Base-by-base conservation (phyloP, 2,888 invertebrate genomes). In the Caenorhabditis auriculariae region DNA sequence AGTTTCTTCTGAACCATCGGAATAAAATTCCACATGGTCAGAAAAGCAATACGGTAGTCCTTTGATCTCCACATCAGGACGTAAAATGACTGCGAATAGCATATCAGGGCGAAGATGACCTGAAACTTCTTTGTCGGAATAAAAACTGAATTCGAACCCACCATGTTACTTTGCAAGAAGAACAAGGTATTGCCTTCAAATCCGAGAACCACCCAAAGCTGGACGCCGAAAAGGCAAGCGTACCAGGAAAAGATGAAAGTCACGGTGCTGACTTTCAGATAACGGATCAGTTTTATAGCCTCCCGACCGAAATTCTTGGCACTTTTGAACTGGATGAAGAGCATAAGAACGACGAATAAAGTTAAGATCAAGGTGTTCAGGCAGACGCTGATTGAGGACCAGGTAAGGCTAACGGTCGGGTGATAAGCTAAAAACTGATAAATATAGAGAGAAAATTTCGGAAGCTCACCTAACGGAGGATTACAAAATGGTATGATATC, bases 171-270 rank as follows among this genome's bases (percentile, higher is more conserved):
- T 44, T 48, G 42, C 51, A 58, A 42, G 17, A 58, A 58, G 9
- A 38, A 48, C 24, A 58, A 26, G 9, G 52, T 52, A 6, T 41
- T 28, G 43, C 57, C 57, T 19, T 46, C 43, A 24, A 58, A 58
- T n/a, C 57, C 57, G 4, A 58, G 37, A 0, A 52, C 57, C 27
- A 52, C 48, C 15, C 47, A 52, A 26, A 58, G n/a, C 24, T 58
- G 52, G 4, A 37, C 45, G 32, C 44, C 52, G 24, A 58, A 12
- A 17, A 58, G 38, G 24, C 47, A 51, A 7, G 53, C 44, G 19
- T 58, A 58, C 57, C 57, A 58, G n/a, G 57, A 48, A 24, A 41
- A 58, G 9, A 58, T 48, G 47, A 58, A 58, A 21, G 53, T 48
- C 15, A 58, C 28, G 43, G 53, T 52, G 2, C 52, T 52, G 28